Percentiles rank a stretch among this genome's conserved stretches.
Evolutionary conservation across 2,113 vertebrate genomes (phyloP).

Genomic region (Charina bottae): DNA sequence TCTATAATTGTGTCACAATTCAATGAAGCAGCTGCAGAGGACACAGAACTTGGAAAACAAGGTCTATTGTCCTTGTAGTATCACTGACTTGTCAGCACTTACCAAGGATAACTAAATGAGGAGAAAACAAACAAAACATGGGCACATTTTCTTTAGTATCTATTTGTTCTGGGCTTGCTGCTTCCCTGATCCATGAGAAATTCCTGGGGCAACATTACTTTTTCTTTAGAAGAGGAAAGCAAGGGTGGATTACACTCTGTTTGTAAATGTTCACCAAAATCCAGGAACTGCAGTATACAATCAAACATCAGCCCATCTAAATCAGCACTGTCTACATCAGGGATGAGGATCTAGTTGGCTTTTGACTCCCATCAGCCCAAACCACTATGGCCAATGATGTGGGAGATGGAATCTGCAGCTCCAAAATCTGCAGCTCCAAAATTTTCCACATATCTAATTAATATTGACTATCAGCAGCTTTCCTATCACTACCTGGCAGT

Average conservation of each 20-base stretch:
- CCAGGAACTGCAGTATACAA: not conserved
- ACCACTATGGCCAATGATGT: not conserved
- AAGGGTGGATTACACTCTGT: not conserved
- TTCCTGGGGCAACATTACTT: not conserved
- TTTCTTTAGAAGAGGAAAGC: conserved; percentile 1
- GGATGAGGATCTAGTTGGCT: not conserved
- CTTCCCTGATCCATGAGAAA: not conserved
- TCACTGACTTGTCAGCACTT: not conserved
- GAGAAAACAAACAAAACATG: conserved; percentile 44
- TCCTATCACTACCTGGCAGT: not conserved
- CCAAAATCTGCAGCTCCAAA: not conserved
- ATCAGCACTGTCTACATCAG: not conserved
- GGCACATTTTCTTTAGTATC: conserved; percentile 2
- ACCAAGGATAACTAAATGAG: conserved; percentile 26
- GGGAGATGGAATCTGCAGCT: not conserved
- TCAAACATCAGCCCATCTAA: not conserved
- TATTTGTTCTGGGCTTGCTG: not conserved
- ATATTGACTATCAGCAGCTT: not conserved
- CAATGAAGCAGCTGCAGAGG: not conserved
- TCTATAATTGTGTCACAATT: conserved; percentile 27
- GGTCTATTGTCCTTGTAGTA: conserved; percentile 6
- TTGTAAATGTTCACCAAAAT: not conserved
- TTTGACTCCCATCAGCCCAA: not conserved
- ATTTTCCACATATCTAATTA: not conserved
- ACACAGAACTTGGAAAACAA: conserved; percentile 18